Evolutionary conservation across 2,888 invertebrate genomes (phyloP).

Genomic region (Nezara viridula): DNA sequence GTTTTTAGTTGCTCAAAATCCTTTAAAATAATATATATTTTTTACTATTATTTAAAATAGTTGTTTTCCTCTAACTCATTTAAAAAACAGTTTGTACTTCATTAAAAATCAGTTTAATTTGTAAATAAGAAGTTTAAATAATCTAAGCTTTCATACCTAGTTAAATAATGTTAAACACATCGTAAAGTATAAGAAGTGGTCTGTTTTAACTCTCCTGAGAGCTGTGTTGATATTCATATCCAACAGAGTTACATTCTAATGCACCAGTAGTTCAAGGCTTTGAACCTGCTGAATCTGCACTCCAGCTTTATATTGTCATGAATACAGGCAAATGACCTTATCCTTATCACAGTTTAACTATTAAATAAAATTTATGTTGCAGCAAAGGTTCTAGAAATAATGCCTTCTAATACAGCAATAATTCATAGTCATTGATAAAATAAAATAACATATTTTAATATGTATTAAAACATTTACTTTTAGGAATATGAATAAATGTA

Average conservation of each 20-base stretch:
- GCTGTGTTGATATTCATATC: neutral
- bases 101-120: neutral
- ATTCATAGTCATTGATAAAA: neutral
- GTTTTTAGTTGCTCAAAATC: too few relatives aligned
- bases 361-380: neutral
- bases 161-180: neutral
- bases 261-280: slow-evolving; percentile 17
- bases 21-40: too few relatives aligned
- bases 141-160: neutral
- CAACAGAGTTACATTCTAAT: slow-evolving; percentile 4
- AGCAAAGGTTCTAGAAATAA: neutral
- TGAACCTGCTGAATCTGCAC: slow-evolving; percentile 47
- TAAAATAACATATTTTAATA: too few relatives aligned
- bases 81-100: neutral
- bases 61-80: neutral
- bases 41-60: neutral
- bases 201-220: neutral
- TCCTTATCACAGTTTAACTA: neutral
- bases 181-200: neutral
- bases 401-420: neutral
- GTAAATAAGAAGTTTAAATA: neutral
- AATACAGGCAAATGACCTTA: neutral
- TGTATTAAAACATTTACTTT: neutral
- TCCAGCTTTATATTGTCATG: neutral
- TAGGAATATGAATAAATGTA: too few relatives aligned